phyloP scores from a whole-genome alignment of 2,113 vertebrate species.

The Mustela lutreola region DNA sequence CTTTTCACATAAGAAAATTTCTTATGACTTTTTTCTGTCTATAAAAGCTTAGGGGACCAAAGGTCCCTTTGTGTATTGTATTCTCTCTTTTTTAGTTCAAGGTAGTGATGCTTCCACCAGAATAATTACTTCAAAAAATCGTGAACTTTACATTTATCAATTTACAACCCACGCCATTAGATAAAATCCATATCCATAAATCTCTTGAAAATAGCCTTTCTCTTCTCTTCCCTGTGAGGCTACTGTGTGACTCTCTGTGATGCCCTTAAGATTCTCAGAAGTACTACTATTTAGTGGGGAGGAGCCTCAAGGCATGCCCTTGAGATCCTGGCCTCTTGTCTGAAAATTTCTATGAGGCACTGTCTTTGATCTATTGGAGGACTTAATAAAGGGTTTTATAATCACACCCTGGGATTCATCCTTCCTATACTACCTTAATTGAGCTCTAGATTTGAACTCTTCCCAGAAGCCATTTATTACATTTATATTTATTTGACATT shows the following conservation, averaged over 20 bases:
- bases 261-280: background rate
- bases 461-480: background rate
- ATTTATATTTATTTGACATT: background rate
- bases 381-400: background rate
- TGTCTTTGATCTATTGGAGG: background rate
- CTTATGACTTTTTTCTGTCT: background rate
- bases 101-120: background rate
- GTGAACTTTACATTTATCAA: background rate
- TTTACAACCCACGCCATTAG: background rate
- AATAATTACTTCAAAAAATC: constrained; percentile 6
- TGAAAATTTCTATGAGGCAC: background rate
- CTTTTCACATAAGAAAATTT: background rate
- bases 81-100: background rate
- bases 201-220: background rate
- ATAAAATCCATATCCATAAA: background rate
- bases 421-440: background rate
- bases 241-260: background rate
- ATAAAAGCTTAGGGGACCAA: background rate
- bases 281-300: background rate
- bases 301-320: background rate
- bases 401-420: background rate
- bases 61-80: background rate
- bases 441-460: constrained; percentile 15
- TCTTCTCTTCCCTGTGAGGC: background rate
- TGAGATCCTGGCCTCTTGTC: background rate